Evolutionary conservation across 2,888 invertebrate species (phyloP), one percentile per base, ranked within the genome.

Genomic region (Cryptops parisi): DNA sequence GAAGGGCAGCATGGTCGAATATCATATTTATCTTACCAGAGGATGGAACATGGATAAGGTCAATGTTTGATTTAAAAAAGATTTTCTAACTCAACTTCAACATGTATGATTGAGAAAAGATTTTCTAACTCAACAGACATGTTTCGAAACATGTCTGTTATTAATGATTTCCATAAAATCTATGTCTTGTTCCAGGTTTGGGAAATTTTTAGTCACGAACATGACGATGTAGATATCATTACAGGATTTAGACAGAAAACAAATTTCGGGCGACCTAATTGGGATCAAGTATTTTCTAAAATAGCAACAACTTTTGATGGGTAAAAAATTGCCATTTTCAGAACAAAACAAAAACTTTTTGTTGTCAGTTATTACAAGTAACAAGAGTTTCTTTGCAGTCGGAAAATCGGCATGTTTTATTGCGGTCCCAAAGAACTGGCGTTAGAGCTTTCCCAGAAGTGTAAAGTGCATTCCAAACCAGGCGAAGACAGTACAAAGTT

Each of bases 11-110:
- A 15, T 33, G 9, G 23, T 50, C n/a, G 24, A 23, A 1, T 50
- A 50, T 41, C 41, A 40, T 17, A 22, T 50, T 41, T 50, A 40
- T 50, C 41, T 50, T 25, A 50, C 41, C 3, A 50, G 40, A 22
- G 50, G 50, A n/a, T 50, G 41, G 50, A 23, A 40, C 15, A n/a
- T 6, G 43, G 17, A 41, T n/a, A 17, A 17, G 43, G 43, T 41
- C 6, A n/a, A n/a, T n/a, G n/a, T n/a, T n/a, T n/a, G n/a, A n/a
- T n/a, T n/a, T n/a, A 33, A 9, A 33, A n/a, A 33, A 33, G 38
- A n/a, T 33, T 33, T 33, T 33, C 38, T 33, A 33, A 43, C 17
- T 6, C 6, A 15, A 19, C 19, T n/a, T n/a, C n/a, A n/a, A n/a
- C n/a, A n/a, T n/a, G n/a, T n/a, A n/a, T n/a, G n/a, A n/a, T n/a